phyloP scores from a whole-genome alignment of 2,797 vertebrate species.

The Poecilia wingei region DNA sequence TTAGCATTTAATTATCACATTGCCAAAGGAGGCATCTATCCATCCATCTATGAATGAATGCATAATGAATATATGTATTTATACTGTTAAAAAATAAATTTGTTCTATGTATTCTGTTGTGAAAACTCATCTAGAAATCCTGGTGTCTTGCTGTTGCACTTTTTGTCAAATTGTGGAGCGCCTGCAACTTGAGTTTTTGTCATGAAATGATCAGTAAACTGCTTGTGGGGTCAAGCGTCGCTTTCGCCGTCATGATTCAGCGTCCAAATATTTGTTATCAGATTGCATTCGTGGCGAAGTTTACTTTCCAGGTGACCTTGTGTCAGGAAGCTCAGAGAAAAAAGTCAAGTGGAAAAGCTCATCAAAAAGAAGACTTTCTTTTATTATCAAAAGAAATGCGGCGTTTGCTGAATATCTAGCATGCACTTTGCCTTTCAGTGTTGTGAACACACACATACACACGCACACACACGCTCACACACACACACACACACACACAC shows the following conservation, averaged over 20 bases:
- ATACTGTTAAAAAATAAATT: neutral
- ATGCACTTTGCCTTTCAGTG: conserved; percentile 4
- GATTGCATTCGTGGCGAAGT: conserved; percentile 38
- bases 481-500: neutral
- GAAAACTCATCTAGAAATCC: neutral
- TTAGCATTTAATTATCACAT: neutral
- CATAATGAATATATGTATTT: neutral
- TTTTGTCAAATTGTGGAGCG: conserved; percentile 3
- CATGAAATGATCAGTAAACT: conserved; percentile 32
- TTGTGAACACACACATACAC: conserved; percentile 4
- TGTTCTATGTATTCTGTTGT: neutral
- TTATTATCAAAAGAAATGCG: conserved; percentile 40
- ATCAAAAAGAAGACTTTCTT: conserved; percentile 20
- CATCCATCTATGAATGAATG: neutral
- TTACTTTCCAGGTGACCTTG: conserved; percentile 40
- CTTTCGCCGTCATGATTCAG: conserved; percentile 38
- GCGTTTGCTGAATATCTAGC: conserved; percentile 31
- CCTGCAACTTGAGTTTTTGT: conserved; percentile 25
- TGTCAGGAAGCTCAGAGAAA: conserved; percentile 44
- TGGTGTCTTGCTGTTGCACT: neutral
- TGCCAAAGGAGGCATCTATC: neutral
- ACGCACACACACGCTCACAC: neutral
- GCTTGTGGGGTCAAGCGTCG: conserved; percentile 28
- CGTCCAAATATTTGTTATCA: conserved; percentile 33
- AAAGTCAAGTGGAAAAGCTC: conserved; percentile 9